Evolutionary conservation across 2,797 vertebrate species (phyloP).

Genomic region (Cuniculus paca): DNA sequence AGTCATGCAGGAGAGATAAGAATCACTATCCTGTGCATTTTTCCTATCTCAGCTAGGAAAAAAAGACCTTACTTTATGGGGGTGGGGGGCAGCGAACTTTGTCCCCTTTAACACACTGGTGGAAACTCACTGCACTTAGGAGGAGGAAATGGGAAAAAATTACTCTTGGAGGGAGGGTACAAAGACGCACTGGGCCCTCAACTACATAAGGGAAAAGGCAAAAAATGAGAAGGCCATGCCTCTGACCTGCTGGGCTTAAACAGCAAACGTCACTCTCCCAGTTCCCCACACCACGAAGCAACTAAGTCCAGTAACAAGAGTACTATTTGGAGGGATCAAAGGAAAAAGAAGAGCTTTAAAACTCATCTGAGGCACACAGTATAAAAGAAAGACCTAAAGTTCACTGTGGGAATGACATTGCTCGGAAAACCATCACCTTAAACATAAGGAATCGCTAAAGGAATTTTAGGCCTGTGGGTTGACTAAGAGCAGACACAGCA

Average conservation of each 20-base stretch:
- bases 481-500: background rate
- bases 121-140: background rate
- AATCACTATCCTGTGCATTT: background rate
- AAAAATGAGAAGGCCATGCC: background rate
- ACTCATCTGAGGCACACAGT: background rate
- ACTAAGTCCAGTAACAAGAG: background rate
- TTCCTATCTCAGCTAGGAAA: background rate
- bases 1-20: background rate
- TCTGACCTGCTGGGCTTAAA: background rate
- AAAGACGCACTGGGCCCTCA: background rate
- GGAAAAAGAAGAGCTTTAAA: background rate
- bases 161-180: background rate
- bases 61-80: background rate
- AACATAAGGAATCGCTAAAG: background rate
- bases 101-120: background rate
- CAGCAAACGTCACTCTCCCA: background rate
- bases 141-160: background rate
- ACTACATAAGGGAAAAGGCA: background rate
- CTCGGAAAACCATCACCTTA: background rate
- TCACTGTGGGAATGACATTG: background rate
- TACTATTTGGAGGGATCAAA: background rate
- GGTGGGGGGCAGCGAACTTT: background rate
- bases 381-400: background rate
- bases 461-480: background rate
- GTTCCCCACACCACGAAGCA: background rate